Conservation (phyloP, 2,888 invertebrate genomes). For the Tubulanus polymorphus region DNA sequence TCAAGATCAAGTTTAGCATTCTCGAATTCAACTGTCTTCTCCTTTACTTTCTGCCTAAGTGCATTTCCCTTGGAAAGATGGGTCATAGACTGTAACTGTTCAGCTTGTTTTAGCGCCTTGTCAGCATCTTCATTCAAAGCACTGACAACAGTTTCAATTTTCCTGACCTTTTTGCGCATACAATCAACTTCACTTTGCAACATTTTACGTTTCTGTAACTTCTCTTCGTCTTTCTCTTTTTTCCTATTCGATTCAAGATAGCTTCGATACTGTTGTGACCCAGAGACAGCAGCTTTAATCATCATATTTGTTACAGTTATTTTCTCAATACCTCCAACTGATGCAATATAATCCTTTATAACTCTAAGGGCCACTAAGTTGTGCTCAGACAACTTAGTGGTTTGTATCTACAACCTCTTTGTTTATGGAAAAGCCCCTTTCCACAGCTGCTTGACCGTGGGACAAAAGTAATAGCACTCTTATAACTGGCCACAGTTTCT, state of each 20-base stretch:
- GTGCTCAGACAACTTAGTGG: neutral
- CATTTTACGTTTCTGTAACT: neutral
- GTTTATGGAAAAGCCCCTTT: neutral
- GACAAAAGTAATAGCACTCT: neutral
- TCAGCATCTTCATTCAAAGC: neutral
- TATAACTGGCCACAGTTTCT: neutral
- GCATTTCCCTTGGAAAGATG: neutral
- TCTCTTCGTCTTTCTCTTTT: neutral
- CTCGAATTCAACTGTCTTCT: neutral
- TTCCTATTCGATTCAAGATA: neutral
- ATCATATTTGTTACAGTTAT: neutral
- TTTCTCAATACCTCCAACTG: neutral
- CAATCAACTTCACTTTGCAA: neutral
- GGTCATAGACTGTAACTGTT: neutral
- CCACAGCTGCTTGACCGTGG: neutral
- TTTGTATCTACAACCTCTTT: neutral
- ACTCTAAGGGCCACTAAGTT: neutral
- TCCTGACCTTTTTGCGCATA: neutral
- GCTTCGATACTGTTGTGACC: neutral
- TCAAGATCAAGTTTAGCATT: neutral
- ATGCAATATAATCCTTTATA: neutral
- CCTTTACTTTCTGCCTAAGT: neutral
- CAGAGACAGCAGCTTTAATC: neutral
- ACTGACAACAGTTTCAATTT: neutral
- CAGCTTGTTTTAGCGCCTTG: neutral